A percentile compares a stretch with the other conserved stretches of the same genome.
phyloP scores from a whole-genome alignment of 2,888 invertebrate genomes.

The Hirtodrosophila confusa region DNA sequence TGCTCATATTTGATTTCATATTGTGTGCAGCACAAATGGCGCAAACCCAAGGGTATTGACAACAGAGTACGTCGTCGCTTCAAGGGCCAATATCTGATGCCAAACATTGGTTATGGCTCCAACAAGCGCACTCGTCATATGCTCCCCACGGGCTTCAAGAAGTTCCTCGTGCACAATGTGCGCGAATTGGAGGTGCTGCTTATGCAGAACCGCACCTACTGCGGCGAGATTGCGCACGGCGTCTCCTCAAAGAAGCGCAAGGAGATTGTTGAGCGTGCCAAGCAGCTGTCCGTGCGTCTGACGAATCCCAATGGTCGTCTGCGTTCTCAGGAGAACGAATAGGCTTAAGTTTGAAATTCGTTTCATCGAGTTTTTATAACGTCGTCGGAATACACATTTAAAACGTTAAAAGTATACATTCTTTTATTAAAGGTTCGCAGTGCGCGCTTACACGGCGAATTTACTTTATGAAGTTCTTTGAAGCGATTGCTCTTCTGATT shows the following conservation, averaged over 20 bases:
- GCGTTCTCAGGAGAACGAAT: conserved; percentile 99
- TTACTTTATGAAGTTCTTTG: too few species aligned
- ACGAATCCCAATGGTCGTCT: conserved; percentile 98
- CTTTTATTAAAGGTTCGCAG: conserved; percentile 8
- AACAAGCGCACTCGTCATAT: conserved; percentile 97
- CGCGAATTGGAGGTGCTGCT: conserved; percentile 98
- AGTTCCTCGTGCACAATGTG: conserved; percentile 95
- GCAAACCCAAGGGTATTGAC: conserved; percentile 99
- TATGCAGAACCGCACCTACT: conserved; percentile 99
- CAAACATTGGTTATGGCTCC: conserved; percentile 99
- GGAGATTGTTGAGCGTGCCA: conserved; percentile 97
- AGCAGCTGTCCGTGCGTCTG: conserved; percentile 96
- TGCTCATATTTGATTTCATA: conserved; percentile 35
- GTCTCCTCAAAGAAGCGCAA: conserved; percentile 99
- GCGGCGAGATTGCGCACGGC: conserved; percentile 98
- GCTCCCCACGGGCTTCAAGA: conserved; percentile 98
- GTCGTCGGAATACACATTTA: conserved; percentile 72
- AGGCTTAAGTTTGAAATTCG: conserved; percentile 85
- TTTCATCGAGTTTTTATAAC: conserved; percentile 68
- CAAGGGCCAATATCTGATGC: conserved; percentile 99
- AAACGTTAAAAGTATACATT: conserved; percentile 57
- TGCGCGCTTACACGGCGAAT: too few species aligned
- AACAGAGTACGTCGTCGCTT: conserved; percentile 99
- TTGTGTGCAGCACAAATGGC: conserved; percentile 93
- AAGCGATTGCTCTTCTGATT: not conserved